These are phyloP conservation scores for Anguilla marmorata DNA, from an alignment of 2,797 vertebrate species.

Conservation along the genomic window DNA sequence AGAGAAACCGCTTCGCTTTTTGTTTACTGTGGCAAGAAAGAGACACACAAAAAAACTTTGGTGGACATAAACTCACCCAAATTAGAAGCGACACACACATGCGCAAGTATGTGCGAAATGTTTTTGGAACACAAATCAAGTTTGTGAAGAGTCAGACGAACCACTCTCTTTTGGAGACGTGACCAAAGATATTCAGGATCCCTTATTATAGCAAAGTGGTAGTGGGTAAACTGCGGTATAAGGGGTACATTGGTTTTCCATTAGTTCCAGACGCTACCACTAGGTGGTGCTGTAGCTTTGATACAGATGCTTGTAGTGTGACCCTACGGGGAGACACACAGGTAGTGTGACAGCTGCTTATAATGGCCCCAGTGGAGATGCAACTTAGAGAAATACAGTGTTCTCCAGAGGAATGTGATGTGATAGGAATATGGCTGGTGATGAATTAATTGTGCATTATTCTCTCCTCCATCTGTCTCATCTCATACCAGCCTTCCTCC, in stretches of 20 bases:
- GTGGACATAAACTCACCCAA: background rate
- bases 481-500: no score
- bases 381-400: constrained; percentile 43
- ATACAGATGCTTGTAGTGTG: background rate
- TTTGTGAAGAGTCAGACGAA: background rate
- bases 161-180: background rate
- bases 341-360: background rate
- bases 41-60: background rate
- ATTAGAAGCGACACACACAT: background rate
- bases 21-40: background rate
- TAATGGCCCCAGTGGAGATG: background rate
- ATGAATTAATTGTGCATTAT: constrained; percentile 31
- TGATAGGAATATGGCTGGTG: constrained; percentile 40
- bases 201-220: background rate
- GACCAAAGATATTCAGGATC: background rate
- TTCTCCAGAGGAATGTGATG: constrained; percentile 35
- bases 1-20: background rate
- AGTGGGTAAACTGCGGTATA: background rate
- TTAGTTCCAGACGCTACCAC: background rate
- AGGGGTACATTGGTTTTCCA: background rate
- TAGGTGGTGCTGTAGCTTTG: constrained; percentile 13
- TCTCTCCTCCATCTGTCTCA: constrained; percentile 29
- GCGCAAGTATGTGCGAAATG: background rate
- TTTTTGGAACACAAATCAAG: background rate
- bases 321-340: background rate